These are phyloP conservation scores for Aphaenogaster rudis DNA, from an alignment of 1,140 invertebrate species.

Conservation along the genomic window DNA sequence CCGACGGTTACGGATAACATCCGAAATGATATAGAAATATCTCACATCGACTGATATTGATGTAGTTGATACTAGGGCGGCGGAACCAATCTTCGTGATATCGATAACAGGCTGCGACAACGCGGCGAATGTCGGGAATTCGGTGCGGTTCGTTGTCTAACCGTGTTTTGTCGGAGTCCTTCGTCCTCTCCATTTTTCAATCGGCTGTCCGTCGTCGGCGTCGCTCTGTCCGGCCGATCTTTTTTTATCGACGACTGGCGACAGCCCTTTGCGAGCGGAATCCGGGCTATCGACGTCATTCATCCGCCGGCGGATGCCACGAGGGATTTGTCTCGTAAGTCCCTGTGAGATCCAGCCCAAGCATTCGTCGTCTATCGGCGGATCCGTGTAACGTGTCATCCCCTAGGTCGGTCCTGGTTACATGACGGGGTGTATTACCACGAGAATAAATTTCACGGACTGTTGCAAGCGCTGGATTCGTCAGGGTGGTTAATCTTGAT, in stretches of 20 bases:
- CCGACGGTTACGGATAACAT: not conserved
- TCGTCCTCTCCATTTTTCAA: slow-evolving; percentile 63
- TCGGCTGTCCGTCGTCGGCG: slow-evolving; percentile 28
- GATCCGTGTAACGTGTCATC: slow-evolving; percentile 35
- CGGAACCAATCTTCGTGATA: slow-evolving; percentile 9
- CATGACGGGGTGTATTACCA: slow-evolving; percentile 7
- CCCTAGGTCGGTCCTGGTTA: not conserved
- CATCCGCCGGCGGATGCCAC: slow-evolving; percentile 50
- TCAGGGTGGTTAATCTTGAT: not conserved
- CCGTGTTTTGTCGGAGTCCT: slow-evolving; percentile 27
- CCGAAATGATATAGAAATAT: not conserved
- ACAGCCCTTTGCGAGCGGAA: slow-evolving; percentile 32
- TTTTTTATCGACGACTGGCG: slow-evolving; percentile 24
- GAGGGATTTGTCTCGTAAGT: slow-evolving; percentile 62
- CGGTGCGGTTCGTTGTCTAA: slow-evolving; percentile 51
- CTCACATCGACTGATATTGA: not conserved
- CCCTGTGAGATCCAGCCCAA: slow-evolving; percentile 38
- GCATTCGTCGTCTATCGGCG: slow-evolving; percentile 42
- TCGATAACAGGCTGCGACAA: slow-evolving; percentile 44
- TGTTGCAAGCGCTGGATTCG: not conserved
- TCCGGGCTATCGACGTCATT: slow-evolving; percentile 53
- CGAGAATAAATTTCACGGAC: slow-evolving; percentile 33
- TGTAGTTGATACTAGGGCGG: not conserved
- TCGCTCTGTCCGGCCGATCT: slow-evolving; percentile 31
- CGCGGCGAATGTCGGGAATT: slow-evolving; percentile 31